Evolutionary conservation across 2,797 vertebrate species (phyloP).

Genomic region (Epinephelus malabaricus): DNA sequence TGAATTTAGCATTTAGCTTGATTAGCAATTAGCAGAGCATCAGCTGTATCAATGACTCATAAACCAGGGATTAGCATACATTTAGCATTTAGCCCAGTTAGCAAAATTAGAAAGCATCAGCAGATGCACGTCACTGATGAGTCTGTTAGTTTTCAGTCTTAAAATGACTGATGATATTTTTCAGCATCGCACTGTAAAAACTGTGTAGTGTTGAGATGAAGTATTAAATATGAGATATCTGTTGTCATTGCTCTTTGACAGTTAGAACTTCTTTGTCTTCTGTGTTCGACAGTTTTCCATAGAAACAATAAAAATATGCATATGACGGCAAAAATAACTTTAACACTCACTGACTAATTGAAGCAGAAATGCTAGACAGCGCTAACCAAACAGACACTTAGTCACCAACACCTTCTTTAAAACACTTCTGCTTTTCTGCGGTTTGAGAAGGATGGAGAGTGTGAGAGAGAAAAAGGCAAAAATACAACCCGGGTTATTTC

Average conservation of each 20-base stretch:
- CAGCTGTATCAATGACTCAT: conserved; percentile 59
- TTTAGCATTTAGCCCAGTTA: conserved; percentile 45
- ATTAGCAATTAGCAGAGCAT: conserved; percentile 53
- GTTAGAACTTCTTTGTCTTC: background rate
- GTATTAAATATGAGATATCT: background rate
- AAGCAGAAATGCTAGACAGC: conserved; percentile 54
- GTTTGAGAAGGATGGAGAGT: conserved; percentile 27
- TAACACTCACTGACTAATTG: conserved; percentile 22
- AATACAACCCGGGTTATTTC: conserved; percentile 69
- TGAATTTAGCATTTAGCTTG: conserved; percentile 47
- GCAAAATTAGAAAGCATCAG: conserved; percentile 33
- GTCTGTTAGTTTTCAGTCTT: background rate
- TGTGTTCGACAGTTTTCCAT: conserved; percentile 12
- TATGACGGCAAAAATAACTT: conserved; percentile 13
- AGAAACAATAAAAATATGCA: conserved; percentile 4
- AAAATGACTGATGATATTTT: background rate
- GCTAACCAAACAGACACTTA: conserved; percentile 56
- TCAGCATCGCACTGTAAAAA: background rate
- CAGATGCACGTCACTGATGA: background rate
- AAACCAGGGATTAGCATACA: conserved; percentile 55
- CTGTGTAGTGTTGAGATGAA: background rate
- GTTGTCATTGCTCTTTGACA: background rate
- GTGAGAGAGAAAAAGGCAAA: conserved; percentile 64
- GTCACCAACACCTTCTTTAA: conserved; percentile 58
- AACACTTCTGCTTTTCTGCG: too few species aligned